Evolutionary conservation across 2,797 vertebrate species (phyloP).

Genomic region (Salarias fasciatus): DNA sequence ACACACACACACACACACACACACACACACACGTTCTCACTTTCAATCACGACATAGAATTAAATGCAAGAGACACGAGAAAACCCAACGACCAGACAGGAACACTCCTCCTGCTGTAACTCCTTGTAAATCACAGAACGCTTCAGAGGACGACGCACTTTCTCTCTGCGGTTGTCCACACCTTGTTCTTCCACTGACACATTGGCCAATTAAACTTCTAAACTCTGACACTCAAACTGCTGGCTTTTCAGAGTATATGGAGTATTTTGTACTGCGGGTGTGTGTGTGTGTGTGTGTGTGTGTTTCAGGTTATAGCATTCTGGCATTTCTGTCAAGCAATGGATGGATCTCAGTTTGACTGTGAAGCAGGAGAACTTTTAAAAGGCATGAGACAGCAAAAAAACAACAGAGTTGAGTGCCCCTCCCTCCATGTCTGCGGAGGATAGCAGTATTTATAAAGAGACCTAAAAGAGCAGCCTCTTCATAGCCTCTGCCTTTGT

Average conservation of each 20-base stretch:
- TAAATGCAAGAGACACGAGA: constrained; percentile 17
- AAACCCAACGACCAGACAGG: constrained; percentile 28
- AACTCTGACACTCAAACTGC: constrained; percentile 51
- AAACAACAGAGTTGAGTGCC: constrained; percentile 8
- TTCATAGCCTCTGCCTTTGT: constrained; percentile 44
- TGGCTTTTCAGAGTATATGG: constrained; percentile 41
- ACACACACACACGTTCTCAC: no score
- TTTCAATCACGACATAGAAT: not conserved
- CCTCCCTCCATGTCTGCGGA: constrained; percentile 14
- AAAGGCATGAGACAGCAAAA: constrained; percentile 56
- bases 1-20: constrained; percentile 11
- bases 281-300: not conserved
- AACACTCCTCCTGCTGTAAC: constrained; percentile 34
- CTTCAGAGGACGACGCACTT: constrained; percentile 25
- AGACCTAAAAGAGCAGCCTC: constrained; percentile 28
- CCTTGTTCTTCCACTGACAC: constrained; percentile 57
- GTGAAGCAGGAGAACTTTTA: constrained; percentile 46
- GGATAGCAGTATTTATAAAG: constrained; percentile 23
- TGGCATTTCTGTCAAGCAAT: constrained; percentile 37
- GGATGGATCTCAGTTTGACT: constrained; percentile 41
- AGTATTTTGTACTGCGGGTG: constrained; percentile 27
- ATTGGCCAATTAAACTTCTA: constrained; percentile 73
- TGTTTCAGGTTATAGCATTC: constrained; percentile 25
- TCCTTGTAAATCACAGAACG: constrained; percentile 43
- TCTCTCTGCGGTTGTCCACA: constrained; percentile 44